phyloP scores from a whole-genome alignment of 2,113 vertebrate genomes.

The Oreochromis tanganicae region DNA sequence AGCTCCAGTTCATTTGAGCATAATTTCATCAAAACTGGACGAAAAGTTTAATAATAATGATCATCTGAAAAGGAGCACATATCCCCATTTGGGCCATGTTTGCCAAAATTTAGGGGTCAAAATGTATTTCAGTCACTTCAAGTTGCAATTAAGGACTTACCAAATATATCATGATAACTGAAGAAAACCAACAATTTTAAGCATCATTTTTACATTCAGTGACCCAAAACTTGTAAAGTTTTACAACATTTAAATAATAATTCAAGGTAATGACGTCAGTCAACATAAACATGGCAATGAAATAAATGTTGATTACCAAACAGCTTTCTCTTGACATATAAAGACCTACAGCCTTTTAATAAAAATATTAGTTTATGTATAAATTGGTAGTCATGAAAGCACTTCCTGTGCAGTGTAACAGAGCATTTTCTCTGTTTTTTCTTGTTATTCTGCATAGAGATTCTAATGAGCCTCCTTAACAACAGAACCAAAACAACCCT shows the following conservation, averaged over 20 bases:
- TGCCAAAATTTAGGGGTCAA: background rate
- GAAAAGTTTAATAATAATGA: background rate
- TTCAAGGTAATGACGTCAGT: background rate
- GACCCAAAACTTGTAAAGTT: background rate
- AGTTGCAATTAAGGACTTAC: background rate
- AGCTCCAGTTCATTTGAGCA: background rate
- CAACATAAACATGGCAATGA: background rate
- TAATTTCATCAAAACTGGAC: background rate
- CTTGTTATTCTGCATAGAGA: background rate
- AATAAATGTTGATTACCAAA: background rate
- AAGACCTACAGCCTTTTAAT: background rate
- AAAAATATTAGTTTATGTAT: background rate
- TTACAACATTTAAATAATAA: background rate
- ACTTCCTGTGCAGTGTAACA: background rate
- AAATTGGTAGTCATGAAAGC: background rate
- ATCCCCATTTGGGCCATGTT: background rate
- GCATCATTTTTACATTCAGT: background rate
- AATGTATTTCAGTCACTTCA: background rate
- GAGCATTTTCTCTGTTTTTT: background rate
- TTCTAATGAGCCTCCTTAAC: conserved; percentile 4
- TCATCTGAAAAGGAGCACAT: background rate
- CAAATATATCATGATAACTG: background rate
- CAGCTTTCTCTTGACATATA: background rate
- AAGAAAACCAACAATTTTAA: background rate
- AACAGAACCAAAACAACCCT: background rate